Evolutionary conservation across 2,113 vertebrate genomes (phyloP), one percentile per base, ranked within the genome.

Genomic region (Nothocercus nigrocapillus): DNA sequence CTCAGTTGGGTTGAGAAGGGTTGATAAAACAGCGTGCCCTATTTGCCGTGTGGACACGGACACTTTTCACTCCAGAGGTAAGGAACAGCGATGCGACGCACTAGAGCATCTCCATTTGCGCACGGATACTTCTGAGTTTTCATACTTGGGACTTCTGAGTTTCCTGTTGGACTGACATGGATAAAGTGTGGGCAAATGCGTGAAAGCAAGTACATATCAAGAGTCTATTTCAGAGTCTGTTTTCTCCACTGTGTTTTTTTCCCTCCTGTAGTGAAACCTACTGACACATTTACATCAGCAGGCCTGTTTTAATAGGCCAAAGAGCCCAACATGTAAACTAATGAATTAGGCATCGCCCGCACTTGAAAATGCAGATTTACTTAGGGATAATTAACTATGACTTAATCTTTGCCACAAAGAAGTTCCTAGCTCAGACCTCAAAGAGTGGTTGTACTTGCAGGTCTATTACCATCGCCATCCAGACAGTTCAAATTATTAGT

Each of bases 81-180:
- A 49, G 13, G 6, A 66, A 19, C 1, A 11, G 21, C 4, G 32
- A 85, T 53, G 22, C 28, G 8, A 10, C 0, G 1, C 27, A 36
- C 34, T 11, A 53, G 45, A 0, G 2, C 51, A 61, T 66, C 12
- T 0, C 11, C 8, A 7, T 67, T 76, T 89, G 77, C 87, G 59
- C 34, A 56, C 3, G 18, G 30, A 28, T 45, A 61, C 30, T 36
- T 54, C 18, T 12, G 73, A 63, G 64, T 61, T 92, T 74, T 78
- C 78, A 84, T 34, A 36, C 5, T 3, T 2, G 17, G 32, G 28
- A 38, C 47, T 72, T 75, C n/a, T 38, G 42, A 75, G 68, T 68
- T 94, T 89, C 47, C 66, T 38, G 20, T 61, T 5, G 75, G 40
- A 62, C 54, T 62, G 53, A 63, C 16, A 5, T n/a, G 27, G 1